These are phyloP conservation scores for Germaria angustata DNA, from an alignment of 2,888 invertebrate species.

Conservation along the genomic window DNA sequence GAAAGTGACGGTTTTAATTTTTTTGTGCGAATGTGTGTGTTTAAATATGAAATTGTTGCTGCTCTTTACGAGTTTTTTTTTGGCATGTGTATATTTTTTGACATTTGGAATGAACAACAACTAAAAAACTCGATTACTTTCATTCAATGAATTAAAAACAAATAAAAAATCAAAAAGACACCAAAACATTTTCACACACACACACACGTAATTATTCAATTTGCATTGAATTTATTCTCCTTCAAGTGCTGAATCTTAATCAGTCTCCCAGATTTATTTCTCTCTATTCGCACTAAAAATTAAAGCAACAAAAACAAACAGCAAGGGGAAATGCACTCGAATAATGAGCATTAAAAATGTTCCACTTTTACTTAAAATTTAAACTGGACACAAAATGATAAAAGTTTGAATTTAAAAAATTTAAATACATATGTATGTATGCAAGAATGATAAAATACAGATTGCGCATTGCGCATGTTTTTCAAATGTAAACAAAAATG, in stretches of 20 bases:
- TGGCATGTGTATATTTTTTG: slow-evolving; percentile 59
- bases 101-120: slow-evolving; percentile 44
- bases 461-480: too few species aligned
- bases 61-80: background rate
- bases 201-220: slow-evolving; percentile 66
- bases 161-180: slow-evolving; percentile 12
- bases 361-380: slow-evolving; percentile 54
- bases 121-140: slow-evolving; percentile 58
- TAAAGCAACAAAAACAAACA: slow-evolving; percentile 24
- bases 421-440: too few species aligned
- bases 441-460: too few species aligned
- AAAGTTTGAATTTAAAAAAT: slow-evolving; percentile 2
- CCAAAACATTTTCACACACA: slow-evolving; percentile 58
- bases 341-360: slow-evolving; percentile 16
- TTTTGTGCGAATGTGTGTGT: background rate
- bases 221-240: slow-evolving; percentile 58
- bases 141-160: slow-evolving; percentile 44
- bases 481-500: too few species aligned
- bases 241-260: slow-evolving; percentile 5
- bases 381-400: slow-evolving; percentile 16
- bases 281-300: slow-evolving; percentile 17
- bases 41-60: slow-evolving; percentile 1
- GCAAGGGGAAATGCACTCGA: slow-evolving; percentile 38
- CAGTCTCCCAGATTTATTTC: slow-evolving; percentile 23
- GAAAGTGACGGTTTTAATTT: slow-evolving; percentile 56